These are phyloP conservation scores for Sinohyriopsis cumingii DNA, from an alignment of 2,888 invertebrate species.

Conservation along the genomic window DNA sequence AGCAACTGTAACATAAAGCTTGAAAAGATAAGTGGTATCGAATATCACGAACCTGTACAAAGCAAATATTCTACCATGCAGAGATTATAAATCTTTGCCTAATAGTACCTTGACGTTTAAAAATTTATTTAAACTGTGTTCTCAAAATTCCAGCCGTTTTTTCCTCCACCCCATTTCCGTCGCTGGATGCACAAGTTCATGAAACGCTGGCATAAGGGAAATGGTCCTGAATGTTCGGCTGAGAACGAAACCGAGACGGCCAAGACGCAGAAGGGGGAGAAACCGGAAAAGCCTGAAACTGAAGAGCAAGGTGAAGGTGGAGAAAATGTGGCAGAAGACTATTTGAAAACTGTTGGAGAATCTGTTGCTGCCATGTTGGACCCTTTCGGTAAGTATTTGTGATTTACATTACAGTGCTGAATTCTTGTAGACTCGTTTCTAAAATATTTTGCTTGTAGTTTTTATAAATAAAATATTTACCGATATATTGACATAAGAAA, in stretches of 20 bases:
- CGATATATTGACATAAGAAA: no score
- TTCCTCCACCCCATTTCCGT: constrained; percentile 60
- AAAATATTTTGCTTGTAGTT: no score
- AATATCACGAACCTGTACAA: no score
- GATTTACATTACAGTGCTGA: neutral
- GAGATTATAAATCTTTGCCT: no score
- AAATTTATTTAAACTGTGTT: no score
- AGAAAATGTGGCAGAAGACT: constrained; percentile 56
- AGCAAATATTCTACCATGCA: no score
- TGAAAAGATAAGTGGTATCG: no score
- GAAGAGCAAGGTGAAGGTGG: constrained; percentile 24
- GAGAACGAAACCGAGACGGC: constrained; percentile 13
- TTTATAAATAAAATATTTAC: no score
- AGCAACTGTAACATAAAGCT: no score
- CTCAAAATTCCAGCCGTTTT: constrained; percentile 24
- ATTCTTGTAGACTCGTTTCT: neutral
- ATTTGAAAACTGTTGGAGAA: constrained; percentile 73
- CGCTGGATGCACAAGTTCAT: constrained; percentile 64
- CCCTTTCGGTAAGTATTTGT: constrained; percentile 71
- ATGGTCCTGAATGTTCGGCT: constrained; percentile 31
- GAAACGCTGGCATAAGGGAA: constrained; percentile 51
- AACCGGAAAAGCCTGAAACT: constrained; percentile 24
- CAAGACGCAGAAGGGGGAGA: constrained; percentile 24
- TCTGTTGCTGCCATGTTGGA: constrained; percentile 74
- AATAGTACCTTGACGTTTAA: no score